phyloP scores from a whole-genome alignment of 1,140 invertebrate genomes.

The Bombyx mori region ASM3026992v2 NC_085110.1:10099501-10100000 shows the following conservation, averaged over 20 bases:
- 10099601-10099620: slow-evolving; percentile 60
- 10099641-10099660: slow-evolving; percentile 71
- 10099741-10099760: slow-evolving; percentile 71
- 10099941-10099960: slow-evolving; percentile 1
- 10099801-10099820: slow-evolving; percentile 64
- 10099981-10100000: background rate
- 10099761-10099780: slow-evolving; percentile 70
- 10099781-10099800: slow-evolving; percentile 67
- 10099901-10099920: slow-evolving; percentile 19
- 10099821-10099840: slow-evolving; percentile 68
- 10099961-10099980: slow-evolving; percentile 2
- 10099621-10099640: slow-evolving; percentile 65
- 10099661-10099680: slow-evolving; percentile 72
- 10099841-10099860: slow-evolving; percentile 66
- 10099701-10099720: slow-evolving; percentile 64
- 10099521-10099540: slow-evolving; percentile 50
- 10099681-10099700: slow-evolving; percentile 62
- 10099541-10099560: slow-evolving; percentile 72
- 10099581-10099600: slow-evolving; percentile 70
- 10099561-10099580: slow-evolving; percentile 69
- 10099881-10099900: slow-evolving; percentile 49
- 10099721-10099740: slow-evolving; percentile 72
- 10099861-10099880: slow-evolving; percentile 53
- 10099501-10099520: slow-evolving; percentile 38
- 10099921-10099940: slow-evolving; percentile 10